phyloP scores from a whole-genome alignment of 2,797 vertebrate genomes.

The Telmatherina bonti region DNA sequence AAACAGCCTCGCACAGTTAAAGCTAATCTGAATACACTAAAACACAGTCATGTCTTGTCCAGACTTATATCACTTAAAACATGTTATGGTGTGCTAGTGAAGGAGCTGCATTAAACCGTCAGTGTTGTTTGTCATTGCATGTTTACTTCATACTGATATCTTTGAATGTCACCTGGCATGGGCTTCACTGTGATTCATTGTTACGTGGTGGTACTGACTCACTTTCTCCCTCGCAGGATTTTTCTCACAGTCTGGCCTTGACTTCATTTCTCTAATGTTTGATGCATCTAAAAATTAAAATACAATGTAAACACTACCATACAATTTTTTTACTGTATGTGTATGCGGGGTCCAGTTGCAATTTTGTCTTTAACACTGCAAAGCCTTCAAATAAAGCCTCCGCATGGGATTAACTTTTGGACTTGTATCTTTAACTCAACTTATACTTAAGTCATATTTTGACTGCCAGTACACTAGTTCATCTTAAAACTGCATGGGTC shows the following conservation, averaged over 20 bases:
- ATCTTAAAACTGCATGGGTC: neutral
- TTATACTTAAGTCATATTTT: neutral
- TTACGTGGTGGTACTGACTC: constrained; percentile 62
- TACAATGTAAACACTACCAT: constrained; percentile 8
- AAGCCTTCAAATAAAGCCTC: neutral
- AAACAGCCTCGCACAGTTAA: constrained; percentile 27
- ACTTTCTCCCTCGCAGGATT: constrained; percentile 65
- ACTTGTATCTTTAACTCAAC: neutral
- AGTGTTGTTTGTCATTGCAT: constrained; percentile 35
- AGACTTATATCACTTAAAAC: constrained; percentile 25
- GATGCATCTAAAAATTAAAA: constrained; percentile 15
- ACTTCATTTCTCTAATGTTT: constrained; percentile 24
- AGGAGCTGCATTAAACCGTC: constrained; percentile 25
- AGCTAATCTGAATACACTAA: constrained; percentile 11
- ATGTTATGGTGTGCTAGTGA: constrained; percentile 16
- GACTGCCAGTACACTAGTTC: neutral
- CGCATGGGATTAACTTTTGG: neutral
- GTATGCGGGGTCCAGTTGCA: too few species aligned
- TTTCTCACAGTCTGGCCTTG: constrained; percentile 44
- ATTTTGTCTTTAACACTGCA: neutral
- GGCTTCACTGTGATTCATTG: constrained; percentile 71
- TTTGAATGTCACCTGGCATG: constrained; percentile 56
- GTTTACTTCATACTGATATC: constrained; percentile 57
- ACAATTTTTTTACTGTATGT: too few species aligned
- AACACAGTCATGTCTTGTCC: constrained; percentile 15